A percentile compares a stretch with the other conserved stretches of the same genome.
Conservation (phyloP, 2,888 invertebrate species). For the Pandemis corylana region DNA sequence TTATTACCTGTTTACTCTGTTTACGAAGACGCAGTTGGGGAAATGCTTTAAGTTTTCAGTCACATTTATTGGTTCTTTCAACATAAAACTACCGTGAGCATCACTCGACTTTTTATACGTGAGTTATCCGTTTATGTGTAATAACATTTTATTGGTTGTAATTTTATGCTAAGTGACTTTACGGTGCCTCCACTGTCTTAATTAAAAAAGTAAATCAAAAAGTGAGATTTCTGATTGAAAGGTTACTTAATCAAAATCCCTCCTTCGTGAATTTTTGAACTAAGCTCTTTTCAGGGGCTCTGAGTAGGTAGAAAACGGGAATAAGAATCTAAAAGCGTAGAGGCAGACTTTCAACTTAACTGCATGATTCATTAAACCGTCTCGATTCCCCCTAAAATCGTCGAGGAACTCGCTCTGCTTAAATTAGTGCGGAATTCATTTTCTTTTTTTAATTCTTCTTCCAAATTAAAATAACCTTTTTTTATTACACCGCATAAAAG, state of each 20-base stretch:
- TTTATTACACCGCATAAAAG: slow-evolving; percentile 79
- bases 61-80: too few species aligned
- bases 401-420: slow-evolving; percentile 74
- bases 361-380: slow-evolving; percentile 76
- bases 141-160: too few species aligned
- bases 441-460: slow-evolving; percentile 81
- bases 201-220: too few species aligned
- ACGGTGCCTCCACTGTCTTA: too few species aligned
- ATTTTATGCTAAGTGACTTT: too few species aligned
- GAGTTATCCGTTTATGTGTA: too few species aligned
- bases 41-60: neutral
- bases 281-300: slow-evolving; percentile 11
- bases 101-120: too few species aligned
- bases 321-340: slow-evolving; percentile 41
- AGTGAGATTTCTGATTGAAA: neutral
- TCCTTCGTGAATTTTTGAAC: slow-evolving; percentile 21
- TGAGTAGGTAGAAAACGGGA: slow-evolving; percentile 5
- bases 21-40: slow-evolving; percentile 9
- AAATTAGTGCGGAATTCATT: slow-evolving; percentile 83
- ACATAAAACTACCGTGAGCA: too few species aligned
- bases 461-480: slow-evolving; percentile 83
- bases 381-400: slow-evolving; percentile 73
- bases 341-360: slow-evolving; percentile 65
- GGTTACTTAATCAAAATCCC: neutral
- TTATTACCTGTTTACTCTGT: slow-evolving; percentile 47